These are phyloP conservation scores for Tachina grossa DNA, from an alignment of 2,888 invertebrate genomes.

Conservation along the genomic window DNA sequence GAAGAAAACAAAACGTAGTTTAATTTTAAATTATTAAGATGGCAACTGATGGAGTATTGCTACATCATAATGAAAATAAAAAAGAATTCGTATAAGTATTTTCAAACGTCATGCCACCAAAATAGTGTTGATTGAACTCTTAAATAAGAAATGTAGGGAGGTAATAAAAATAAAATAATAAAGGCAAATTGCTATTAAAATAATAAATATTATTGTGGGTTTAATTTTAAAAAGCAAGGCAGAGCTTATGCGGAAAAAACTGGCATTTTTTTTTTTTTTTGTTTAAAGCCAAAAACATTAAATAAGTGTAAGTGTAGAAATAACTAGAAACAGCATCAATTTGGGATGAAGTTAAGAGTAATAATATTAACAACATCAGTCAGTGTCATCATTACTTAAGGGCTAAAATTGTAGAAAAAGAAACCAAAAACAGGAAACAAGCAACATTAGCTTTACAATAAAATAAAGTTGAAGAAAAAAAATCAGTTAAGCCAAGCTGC, in stretches of 20 bases:
- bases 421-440: slow-evolving; percentile 53
- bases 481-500: slow-evolving; percentile 24
- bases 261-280: slow-evolving; percentile 6
- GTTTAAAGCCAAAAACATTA: not conserved
- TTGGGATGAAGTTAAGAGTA: slow-evolving; percentile 54
- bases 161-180: slow-evolving; percentile 53
- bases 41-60: slow-evolving; percentile 62
- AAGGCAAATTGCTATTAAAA: slow-evolving; percentile 65
- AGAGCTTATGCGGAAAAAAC: slow-evolving; percentile 2
- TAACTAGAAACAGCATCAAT: slow-evolving; percentile 20
- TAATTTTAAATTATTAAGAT: slow-evolving; percentile 44
- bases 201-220: slow-evolving; percentile 61
- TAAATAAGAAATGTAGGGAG: slow-evolving; percentile 48
- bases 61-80: slow-evolving; percentile 33
- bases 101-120: slow-evolving; percentile 63
- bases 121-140: slow-evolving; percentile 68
- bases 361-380: slow-evolving; percentile 69
- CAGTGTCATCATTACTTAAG: slow-evolving; percentile 71
- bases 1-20: not conserved
- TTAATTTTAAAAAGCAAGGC: slow-evolving; percentile 21
- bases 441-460: slow-evolving; percentile 19
- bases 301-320: slow-evolving; percentile 44
- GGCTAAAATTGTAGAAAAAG: slow-evolving; percentile 27
- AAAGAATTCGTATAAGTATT: not conserved
- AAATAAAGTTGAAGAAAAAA: slow-evolving; percentile 15